phyloP scores from a whole-genome alignment of 2,113 vertebrate species.

The Gobius niger region DNA sequence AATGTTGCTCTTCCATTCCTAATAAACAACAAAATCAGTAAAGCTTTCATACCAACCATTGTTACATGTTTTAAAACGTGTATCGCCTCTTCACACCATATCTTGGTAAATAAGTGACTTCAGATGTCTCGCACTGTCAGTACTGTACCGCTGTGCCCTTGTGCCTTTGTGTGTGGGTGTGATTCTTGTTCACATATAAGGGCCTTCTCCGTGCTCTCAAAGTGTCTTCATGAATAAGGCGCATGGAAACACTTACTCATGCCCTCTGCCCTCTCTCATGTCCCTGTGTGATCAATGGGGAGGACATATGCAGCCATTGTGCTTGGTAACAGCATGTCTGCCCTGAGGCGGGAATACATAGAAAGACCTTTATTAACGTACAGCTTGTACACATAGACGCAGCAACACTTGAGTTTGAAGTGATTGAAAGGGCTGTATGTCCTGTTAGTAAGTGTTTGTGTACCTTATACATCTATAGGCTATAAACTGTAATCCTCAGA shows the following conservation, averaged over 20 bases:
- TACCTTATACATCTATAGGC: not conserved
- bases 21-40: no score
- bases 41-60: no score
- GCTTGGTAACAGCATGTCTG: slow-evolving; percentile 34
- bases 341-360: slow-evolving; percentile 27
- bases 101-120: no score
- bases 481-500: not conserved
- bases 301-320: slow-evolving; percentile 50
- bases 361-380: slow-evolving; percentile 16
- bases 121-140: slow-evolving; percentile 61
- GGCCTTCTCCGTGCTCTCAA: slow-evolving; percentile 32
- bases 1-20: no score
- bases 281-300: slow-evolving; percentile 49
- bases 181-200: slow-evolving; percentile 53
- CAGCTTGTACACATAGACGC: slow-evolving; percentile 2
- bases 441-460: slow-evolving; percentile 16
- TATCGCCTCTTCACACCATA: no score
- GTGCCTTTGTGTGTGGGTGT: slow-evolving; percentile 16
- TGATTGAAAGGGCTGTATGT: slow-evolving; percentile 19
- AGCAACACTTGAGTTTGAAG: slow-evolving; percentile 27
- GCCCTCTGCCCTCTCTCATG: slow-evolving; percentile 32
- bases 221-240: slow-evolving; percentile 48
- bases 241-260: slow-evolving; percentile 72
- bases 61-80: no score
- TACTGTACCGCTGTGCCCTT: slow-evolving; percentile 24